These are phyloP conservation scores for Gallinago jamesoni DNA, from an alignment of 2,113 vertebrate genomes.

Conservation along the genomic window DNA sequence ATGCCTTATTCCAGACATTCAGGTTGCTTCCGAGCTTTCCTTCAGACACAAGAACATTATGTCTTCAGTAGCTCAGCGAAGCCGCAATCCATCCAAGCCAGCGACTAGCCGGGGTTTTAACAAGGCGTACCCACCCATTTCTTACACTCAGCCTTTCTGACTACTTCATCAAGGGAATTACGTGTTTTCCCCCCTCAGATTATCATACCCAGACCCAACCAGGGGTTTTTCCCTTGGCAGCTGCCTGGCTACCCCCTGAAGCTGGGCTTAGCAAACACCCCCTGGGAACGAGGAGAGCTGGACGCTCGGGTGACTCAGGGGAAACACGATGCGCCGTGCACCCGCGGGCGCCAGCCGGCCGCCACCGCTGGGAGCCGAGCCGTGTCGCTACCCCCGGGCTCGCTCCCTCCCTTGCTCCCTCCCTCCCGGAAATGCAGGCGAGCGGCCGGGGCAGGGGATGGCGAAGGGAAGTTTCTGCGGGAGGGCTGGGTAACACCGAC, in stretches of 20 bases:
- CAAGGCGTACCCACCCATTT: background rate
- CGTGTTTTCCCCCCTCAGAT: fast-evolving
- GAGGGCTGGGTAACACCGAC: no score
- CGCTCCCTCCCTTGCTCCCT: background rate
- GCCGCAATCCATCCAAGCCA: background rate
- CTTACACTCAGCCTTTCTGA: background rate
- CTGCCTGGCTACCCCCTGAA: fast-evolving
- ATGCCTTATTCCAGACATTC: background rate
- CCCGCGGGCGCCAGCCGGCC: background rate
- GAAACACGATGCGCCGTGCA: fast-evolving
- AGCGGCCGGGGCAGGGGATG: no score
- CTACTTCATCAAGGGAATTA: no score
- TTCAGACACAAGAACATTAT: background rate
- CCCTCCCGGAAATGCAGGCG: no score
- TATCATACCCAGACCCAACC: fast-evolving
- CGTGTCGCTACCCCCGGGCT: no score
- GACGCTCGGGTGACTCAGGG: fast-evolving
- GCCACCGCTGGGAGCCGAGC: no score
- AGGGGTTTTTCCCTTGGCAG: background rate
- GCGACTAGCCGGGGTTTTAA: fast-evolving
- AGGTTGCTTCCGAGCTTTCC: background rate
- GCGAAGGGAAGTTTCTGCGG: background rate
- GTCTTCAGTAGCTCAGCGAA: background rate
- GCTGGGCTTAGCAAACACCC: fast-evolving
- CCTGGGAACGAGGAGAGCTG: fast-evolving